Evolutionary conservation across 2,888 invertebrate species (phyloP).

Genomic region (Erannis defoliaria): DNA sequence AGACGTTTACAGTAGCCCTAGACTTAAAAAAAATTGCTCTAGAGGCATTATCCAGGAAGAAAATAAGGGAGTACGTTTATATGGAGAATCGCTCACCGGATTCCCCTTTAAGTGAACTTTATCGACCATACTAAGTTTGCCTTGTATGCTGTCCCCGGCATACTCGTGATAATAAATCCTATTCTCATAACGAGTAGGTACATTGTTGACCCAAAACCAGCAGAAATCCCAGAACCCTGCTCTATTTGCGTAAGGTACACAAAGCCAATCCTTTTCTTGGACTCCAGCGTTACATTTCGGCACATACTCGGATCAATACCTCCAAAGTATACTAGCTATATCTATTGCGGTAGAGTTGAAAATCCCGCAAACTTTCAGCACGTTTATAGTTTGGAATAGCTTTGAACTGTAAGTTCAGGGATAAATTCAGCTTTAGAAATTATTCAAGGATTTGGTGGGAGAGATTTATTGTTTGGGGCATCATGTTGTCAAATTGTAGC

Average conservation of each 20-base stretch:
- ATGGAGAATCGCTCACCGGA: too few relatives aligned
- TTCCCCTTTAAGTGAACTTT: background rate
- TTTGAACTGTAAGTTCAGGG: constrained; percentile 25
- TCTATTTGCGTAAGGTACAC: constrained; percentile 29
- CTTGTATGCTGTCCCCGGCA: background rate
- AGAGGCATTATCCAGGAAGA: too few relatives aligned
- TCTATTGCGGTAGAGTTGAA: constrained; percentile 45
- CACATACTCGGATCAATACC: constrained; percentile 46
- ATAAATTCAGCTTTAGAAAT: constrained; percentile 31
- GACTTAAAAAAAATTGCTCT: too few relatives aligned
- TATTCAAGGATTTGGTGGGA: constrained; percentile 16
- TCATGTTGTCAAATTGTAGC: too few relatives aligned
- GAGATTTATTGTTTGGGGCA: background rate
- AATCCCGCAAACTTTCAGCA: constrained; percentile 37
- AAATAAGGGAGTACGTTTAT: too few relatives aligned
- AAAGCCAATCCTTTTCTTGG: constrained; percentile 34
- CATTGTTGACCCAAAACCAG: constrained; percentile 26
- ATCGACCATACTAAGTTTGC: constrained; percentile 3
- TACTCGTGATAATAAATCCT: background rate
- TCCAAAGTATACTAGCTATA: constrained; percentile 38
- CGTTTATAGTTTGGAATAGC: constrained; percentile 14
- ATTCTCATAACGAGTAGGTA: constrained; percentile 8
- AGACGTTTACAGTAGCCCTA: too few relatives aligned
- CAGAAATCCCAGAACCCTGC: constrained; percentile 23
- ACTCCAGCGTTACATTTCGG: constrained; percentile 41